These are phyloP conservation scores for Polietes domitor DNA, from an alignment of 2,888 invertebrate genomes.

Conservation along the genomic window DNA sequence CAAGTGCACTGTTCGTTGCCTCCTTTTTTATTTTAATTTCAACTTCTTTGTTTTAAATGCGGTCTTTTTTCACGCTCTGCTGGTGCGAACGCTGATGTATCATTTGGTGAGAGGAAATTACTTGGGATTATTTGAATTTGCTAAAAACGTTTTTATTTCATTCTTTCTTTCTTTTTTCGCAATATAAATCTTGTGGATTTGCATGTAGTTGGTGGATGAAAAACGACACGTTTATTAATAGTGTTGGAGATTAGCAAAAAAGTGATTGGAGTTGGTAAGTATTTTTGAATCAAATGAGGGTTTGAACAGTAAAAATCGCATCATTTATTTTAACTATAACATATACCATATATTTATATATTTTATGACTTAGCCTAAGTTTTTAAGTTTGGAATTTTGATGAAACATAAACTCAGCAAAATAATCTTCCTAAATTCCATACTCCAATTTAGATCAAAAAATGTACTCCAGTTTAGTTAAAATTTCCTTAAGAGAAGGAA, in stretches of 20 bases:
- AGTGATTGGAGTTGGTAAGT: too few species aligned
- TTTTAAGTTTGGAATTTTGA: too few species aligned
- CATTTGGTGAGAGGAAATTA: constrained; percentile 28
- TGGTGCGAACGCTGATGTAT: not conserved
- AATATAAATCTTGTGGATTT: constrained; percentile 26
- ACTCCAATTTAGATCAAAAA: too few species aligned
- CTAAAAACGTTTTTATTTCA: not conserved
- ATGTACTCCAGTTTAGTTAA: too few species aligned
- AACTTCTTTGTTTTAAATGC: constrained; percentile 14
- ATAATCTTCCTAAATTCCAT: too few species aligned
- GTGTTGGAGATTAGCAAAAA: not conserved
- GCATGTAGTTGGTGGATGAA: not conserved
- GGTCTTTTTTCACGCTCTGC: not conserved
- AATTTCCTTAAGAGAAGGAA: too few species aligned
- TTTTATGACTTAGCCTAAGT: too few species aligned
- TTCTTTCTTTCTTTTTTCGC: not conserved
- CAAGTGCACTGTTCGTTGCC: not conserved
- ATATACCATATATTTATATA: too few species aligned
- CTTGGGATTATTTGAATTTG: constrained; percentile 31
- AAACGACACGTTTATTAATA: constrained; percentile 1
- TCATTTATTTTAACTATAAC: too few species aligned
- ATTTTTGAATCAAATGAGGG: too few species aligned
- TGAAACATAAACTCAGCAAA: too few species aligned
- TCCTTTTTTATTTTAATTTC: constrained; percentile 3
- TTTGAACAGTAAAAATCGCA: too few species aligned